These are phyloP conservation scores for Diorhabda sublineata DNA, from an alignment of 1,140 invertebrate species.

Conservation along the genomic window DNA sequence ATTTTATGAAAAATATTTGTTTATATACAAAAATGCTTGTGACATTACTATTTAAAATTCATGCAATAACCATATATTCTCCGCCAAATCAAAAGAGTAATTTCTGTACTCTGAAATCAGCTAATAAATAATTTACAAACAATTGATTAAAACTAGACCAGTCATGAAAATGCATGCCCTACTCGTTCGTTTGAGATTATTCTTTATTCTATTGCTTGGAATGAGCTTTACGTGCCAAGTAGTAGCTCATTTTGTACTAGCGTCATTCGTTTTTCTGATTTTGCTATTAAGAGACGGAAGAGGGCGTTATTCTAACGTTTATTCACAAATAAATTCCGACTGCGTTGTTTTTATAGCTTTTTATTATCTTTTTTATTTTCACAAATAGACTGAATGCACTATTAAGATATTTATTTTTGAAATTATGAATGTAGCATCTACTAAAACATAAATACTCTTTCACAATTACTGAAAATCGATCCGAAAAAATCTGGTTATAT, in stretches of 20 bases:
- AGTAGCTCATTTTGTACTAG: neutral
- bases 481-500: no score
- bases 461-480: no score
- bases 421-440: neutral
- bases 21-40: no score
- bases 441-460: neutral
- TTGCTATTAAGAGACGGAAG: neutral
- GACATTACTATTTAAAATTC: no score
- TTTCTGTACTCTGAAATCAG: neutral
- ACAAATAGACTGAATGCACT: neutral
- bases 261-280: neutral
- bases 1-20: no score
- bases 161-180: neutral
- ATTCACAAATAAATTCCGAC: neutral
- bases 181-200: neutral
- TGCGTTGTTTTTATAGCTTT: neutral
- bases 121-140: slow-evolving; percentile 3
- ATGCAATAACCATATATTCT: no score
- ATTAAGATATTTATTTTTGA: no score
- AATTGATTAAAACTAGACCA: neutral
- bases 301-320: neutral
- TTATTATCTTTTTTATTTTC: neutral
- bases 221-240: neutral
- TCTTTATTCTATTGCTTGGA: neutral
- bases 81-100: no score